These are phyloP conservation scores for Arbacia lixula DNA, from an alignment of 53 echinoderm and acorn worm species.

Conservation along the genomic window DNA sequence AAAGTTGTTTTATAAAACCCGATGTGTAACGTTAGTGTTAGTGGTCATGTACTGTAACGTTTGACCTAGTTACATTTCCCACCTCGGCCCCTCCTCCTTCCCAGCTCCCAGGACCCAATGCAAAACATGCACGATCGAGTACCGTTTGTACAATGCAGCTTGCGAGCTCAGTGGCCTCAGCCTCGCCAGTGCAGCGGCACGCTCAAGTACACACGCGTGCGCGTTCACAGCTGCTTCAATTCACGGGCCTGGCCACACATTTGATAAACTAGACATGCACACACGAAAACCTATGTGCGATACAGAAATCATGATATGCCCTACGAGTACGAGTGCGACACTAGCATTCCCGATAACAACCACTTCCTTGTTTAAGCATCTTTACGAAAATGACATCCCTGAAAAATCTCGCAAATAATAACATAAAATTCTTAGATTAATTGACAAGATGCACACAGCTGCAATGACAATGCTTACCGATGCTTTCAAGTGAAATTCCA, in stretches of 20 bases:
- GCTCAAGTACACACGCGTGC: constrained; percentile 38
- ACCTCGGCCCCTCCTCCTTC: constrained; percentile 37
- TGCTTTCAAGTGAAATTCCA: constrained; percentile 58
- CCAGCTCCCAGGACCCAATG: not conserved
- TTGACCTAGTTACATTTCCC: too few relatives aligned
- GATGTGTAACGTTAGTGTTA: too few relatives aligned
- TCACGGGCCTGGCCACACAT: constrained; percentile 6
- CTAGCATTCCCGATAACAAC: constrained; percentile 31
- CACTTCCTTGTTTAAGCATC: constrained; percentile 58
- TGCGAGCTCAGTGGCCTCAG: not conserved
- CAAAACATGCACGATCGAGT: not conserved
- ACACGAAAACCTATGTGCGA: not conserved
- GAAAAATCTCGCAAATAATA: constrained; percentile 58
- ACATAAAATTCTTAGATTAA: constrained; percentile 44
- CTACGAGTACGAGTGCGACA: constrained; percentile 24
- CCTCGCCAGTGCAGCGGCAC: too few relatives aligned
- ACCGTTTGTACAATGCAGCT: too few relatives aligned
- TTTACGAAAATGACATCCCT: constrained; percentile 25
- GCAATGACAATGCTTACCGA: constrained; percentile 52
- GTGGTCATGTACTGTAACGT: too few relatives aligned
- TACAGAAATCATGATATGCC: constrained; percentile 24
- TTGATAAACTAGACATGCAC: constrained; percentile 8
- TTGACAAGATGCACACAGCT: constrained; percentile 46
- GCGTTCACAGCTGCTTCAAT: constrained; percentile 41
- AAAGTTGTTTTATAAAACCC: too few relatives aligned